phyloP scores from a whole-genome alignment of 2,113 vertebrate genomes.

The Pungitius pungitius region DNA sequence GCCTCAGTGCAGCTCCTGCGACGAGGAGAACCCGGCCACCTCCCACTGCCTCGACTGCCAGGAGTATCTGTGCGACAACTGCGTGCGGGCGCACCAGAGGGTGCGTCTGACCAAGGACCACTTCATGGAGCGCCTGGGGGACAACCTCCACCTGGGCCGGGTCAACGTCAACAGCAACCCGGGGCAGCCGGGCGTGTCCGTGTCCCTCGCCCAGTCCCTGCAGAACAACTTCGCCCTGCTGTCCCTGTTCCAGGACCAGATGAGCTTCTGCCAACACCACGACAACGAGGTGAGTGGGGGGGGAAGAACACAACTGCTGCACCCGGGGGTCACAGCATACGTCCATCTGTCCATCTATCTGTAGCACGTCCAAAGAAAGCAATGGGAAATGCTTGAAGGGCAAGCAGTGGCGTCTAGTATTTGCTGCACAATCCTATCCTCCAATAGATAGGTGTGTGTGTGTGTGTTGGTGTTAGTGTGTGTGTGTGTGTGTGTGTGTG shows the following conservation, averaged over 20 bases:
- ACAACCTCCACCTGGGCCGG: conserved; percentile 69
- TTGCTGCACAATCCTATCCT: not conserved
- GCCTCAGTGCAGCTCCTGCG: conserved; percentile 89
- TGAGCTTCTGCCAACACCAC: conserved; percentile 87
- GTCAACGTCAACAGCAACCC: conserved; percentile 63
- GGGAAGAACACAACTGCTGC: not conserved
- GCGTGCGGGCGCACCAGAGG: conserved; percentile 91
- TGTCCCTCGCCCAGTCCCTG: conserved; percentile 83
- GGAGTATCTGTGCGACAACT: conserved; percentile 93
- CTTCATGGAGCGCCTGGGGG: conserved; percentile 88
- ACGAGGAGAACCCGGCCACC: conserved; percentile 88
- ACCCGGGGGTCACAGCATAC: not conserved
- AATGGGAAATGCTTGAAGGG: too few relatives aligned
- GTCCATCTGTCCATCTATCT: too few relatives aligned
- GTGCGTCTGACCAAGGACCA: conserved; percentile 95
- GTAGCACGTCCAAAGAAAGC: too few relatives aligned
- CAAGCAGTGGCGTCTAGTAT: not conserved
- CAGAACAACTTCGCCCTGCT: conserved; percentile 87
- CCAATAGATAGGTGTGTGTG: conserved; percentile 47
- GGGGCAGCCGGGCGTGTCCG: conserved; percentile 49
- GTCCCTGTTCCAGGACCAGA: conserved; percentile 86
- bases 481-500: too few relatives aligned
- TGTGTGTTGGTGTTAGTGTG: too few relatives aligned
- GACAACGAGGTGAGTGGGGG: conserved; percentile 81
- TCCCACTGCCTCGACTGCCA: conserved; percentile 93